These are phyloP conservation scores for Meloe dianella DNA, from an alignment of 2,888 invertebrate genomes.

Conservation along the genomic window DNA sequence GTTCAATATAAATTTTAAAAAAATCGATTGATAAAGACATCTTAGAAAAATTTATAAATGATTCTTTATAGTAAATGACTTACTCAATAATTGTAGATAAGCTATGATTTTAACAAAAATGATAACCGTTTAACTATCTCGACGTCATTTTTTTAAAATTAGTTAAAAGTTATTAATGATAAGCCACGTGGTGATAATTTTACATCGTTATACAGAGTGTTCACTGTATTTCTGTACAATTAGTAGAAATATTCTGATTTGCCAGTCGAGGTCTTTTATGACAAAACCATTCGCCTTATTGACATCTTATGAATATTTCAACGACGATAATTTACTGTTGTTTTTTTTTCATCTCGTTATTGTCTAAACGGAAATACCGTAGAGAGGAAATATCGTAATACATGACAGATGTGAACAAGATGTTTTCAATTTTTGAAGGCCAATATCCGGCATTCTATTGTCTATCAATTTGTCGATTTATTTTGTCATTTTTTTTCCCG, in stretches of 20 bases:
- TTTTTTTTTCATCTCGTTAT: too few relatives aligned
- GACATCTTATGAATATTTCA: conserved; percentile 6
- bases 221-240: too few relatives aligned
- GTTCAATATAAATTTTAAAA: background rate
- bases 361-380: background rate
- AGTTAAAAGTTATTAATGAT: background rate
- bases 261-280: background rate
- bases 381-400: background rate
- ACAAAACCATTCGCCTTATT: background rate
- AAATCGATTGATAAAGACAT: too few relatives aligned
- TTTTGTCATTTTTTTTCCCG: background rate
- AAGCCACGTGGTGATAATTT: background rate
- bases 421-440: background rate
- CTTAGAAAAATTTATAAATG: background rate
- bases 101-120: background rate
- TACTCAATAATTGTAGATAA: background rate
- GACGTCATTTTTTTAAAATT: background rate
- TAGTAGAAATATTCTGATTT: background rate
- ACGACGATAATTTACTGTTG: background rate
- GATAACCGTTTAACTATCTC: background rate
- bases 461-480: background rate
- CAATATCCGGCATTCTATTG: background rate
- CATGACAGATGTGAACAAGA: background rate
- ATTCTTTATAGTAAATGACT: background rate
- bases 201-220: background rate